Conservation (phyloP, 35 echinoderm and acorn worm species). For the Strongylocentrotus purpuratus region DNA sequence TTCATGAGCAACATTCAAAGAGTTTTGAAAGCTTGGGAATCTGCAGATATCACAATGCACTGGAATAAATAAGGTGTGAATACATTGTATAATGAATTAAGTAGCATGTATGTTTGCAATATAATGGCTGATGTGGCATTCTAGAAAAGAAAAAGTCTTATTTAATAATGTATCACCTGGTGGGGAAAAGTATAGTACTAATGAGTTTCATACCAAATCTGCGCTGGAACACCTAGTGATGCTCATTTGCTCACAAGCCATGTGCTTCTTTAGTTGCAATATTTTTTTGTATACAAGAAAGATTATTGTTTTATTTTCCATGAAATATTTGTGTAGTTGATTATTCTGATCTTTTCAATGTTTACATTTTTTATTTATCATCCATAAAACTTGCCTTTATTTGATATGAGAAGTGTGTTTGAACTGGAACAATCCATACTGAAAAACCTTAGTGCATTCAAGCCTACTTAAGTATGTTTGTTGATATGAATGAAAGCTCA, state of each 20-base stretch:
- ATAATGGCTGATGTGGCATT: neutral
- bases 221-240: neutral
- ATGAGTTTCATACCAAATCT: neutral
- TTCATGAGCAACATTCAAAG: neutral
- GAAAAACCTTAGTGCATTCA: neutral
- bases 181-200: neutral
- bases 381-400: constrained; percentile 12
- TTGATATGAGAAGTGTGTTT: constrained; percentile 12
- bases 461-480: neutral
- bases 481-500: neutral
- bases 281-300: neutral
- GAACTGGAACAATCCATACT: neutral
- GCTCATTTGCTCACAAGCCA: neutral
- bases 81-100: neutral
- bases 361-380: neutral
- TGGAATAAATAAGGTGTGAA: neutral
- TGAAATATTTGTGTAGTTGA: neutral
- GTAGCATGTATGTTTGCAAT: constrained; percentile 7
- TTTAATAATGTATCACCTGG: neutral
- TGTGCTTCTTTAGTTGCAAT: neutral
- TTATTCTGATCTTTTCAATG: neutral
- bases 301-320: neutral
- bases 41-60: neutral
- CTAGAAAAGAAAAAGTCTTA: no score
- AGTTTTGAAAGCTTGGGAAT: neutral